Evolutionary conservation across 2,888 invertebrate genomes (phyloP), one percentile per base, ranked within the genome.

Genomic region (Capitulum mitella): DNA sequence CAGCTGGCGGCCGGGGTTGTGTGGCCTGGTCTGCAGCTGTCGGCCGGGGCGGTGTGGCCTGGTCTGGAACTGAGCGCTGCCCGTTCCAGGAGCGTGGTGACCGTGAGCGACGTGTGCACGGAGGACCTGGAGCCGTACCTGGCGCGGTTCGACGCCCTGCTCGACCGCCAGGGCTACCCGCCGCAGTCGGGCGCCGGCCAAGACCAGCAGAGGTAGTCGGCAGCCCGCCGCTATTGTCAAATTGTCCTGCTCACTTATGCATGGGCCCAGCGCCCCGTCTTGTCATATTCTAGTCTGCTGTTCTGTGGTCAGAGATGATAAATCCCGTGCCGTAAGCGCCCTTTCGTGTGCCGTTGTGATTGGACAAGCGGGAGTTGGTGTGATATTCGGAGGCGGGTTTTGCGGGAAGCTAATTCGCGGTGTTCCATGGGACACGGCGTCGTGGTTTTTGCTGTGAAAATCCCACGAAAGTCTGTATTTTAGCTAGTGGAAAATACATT

Each of bases 101-200:
- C 22, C 26, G 70, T 34, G 37, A 70, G 70, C 19, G 70, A 70
- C 70, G 37, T 70, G 19, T 70, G 70, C 70, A 22, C 70, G 8
- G 70, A 70, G 37, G 70, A 70, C 70, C 70, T 70, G 70, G 22
- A 70, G 37, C 70, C 70, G 70, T 70, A 70, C 70, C 70, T 70
- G 70, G 34, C 34, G 37, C 34, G 70, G 37, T 70, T 70, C 70
- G 70, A 70, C 22, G 70, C 70, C 5, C 70, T 70, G 70, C 70
- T 70, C 6, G 70, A 37, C 37, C 34, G 70, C 5, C 70, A 70
- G 70, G 70, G 70, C 37, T 22, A 22, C 22, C 70, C 70, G 37
- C 70, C 70, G 37, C 70, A 70, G 70, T 5, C 37, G 37, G 70
- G 70, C 22, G 8, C 16, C n/a, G 10, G 32, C 3, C 58, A 6